Evolutionary conservation across 2,888 invertebrate species (phyloP), one percentile per base, ranked within the genome.

Genomic region (Trichopria drosophilae): DNA sequence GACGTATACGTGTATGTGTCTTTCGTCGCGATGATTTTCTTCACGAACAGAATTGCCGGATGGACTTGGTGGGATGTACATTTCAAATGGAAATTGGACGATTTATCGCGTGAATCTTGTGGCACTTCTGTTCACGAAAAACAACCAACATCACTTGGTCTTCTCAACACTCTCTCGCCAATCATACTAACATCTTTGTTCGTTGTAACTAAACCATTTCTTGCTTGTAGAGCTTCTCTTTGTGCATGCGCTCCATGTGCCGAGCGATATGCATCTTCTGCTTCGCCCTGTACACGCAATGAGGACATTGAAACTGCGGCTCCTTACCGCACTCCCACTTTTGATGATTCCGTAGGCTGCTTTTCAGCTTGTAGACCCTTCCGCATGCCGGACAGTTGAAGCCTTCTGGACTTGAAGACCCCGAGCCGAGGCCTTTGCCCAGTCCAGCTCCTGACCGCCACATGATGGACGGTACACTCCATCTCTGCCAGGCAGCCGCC

Each of bases 351-450:
- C 67, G 57, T 31, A 77, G 60, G 26, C 73, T 71, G 50, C 65
- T 61, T 34, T 63, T 60, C 12, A 68, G 66, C 46, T 68, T 71
- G 62, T 76, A 76, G 52, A 85, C 83, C 62, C 88, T 81, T 53
- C 87, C 87, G 77, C 90, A 90, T 71, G 86, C 86, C 54, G 84
- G 82, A 76, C 88, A 88, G 37, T 82, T 80, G 79, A 86, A 86
- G 62, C 79, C 77, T 59, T 78, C 79, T 3, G 57, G 55, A 16
- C 18, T 13, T 16, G 24, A 46, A 12, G 26, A 20, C 28, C 42
- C 54, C 16, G 39, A 35, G 15, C 39, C 44, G 12, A 72, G 58
- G 19, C 67, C 64, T 52, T 73, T 73, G 53, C 67, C 67, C 20
- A 72, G 57, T 19, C 67, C 62, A 4, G 62, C 63, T 15, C 70